These are phyloP conservation scores for Gallinago stenura DNA, from an alignment of 2,797 vertebrate genomes.

Conservation along the genomic window DNA sequence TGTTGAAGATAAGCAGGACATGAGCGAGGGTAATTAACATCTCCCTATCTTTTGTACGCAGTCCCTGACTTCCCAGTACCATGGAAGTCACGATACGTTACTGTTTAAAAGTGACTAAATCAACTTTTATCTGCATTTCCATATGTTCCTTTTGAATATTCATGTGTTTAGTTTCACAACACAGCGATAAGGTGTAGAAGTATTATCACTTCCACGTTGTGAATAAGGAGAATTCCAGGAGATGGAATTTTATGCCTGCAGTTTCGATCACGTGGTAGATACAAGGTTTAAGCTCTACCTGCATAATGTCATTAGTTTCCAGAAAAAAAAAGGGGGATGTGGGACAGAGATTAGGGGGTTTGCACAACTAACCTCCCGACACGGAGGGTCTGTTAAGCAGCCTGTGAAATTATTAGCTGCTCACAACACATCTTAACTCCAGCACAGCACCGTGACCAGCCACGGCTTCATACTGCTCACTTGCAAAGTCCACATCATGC, in stretches of 20 bases:
- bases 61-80: not conserved
- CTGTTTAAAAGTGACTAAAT: not conserved
- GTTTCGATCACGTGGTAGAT: not conserved
- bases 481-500: not conserved
- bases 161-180: not conserved
- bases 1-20: not conserved
- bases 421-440: not conserved
- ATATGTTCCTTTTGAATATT: constrained; percentile 4
- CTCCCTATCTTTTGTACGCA: not conserved
- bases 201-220: not conserved
- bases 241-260: not conserved
- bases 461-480: not conserved
- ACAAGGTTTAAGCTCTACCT: not conserved
- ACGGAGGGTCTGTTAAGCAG: not conserved
- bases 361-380: not conserved
- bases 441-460: not conserved
- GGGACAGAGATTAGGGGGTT: not conserved
- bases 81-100: not conserved
- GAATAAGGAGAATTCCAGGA: not conserved
- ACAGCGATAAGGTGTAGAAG: not conserved
- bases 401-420: not conserved
- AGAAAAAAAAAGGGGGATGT: not conserved
- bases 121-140: constrained; percentile 15
- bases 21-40: not conserved
- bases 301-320: not conserved